Base-by-base conservation (phyloP, 2,113 vertebrate species). In the Ammodytes dubius region DNA sequence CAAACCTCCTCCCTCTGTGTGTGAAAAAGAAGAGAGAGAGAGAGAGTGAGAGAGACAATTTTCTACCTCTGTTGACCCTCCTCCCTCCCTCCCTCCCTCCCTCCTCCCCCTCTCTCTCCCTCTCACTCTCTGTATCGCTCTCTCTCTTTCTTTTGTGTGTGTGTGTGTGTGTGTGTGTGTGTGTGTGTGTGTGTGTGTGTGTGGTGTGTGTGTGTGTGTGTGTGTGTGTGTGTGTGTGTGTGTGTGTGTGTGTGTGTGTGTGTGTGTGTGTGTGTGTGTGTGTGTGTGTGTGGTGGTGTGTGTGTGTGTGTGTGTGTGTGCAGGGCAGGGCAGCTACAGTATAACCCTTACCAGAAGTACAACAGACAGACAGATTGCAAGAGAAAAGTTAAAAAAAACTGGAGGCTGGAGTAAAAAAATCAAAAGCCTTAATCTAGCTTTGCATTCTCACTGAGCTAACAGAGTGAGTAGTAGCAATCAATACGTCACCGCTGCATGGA, bases 401-500 rank as follows among this genome's bases (percentile, higher is more conserved):
- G n/a, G n/a, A n/a, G n/a, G n/a, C n/a, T n/a, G n/a, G n/a, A n/a
- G 19, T 69, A 67, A 60, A 46, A 57, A 65, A 61, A 87, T 70
- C 50, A 69, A 79, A 84, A 58, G 0, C 37, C 10, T 4, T 14
- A 42, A 60, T 73, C 66, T 85, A n/a, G n/a, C n/a, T n/a, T n/a
- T n/a, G 49, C 54, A 40, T 58, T 81, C 54, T 11, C 27, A 58
- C 35, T 56, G 53, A 79, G 15, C 47, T 70, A 27, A 43, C 59
- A 74, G 60, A n/a, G n/a, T 63, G 42, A 75, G 42, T 37, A 12
- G 14, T 63, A 52, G 27, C 81, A 69, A 74, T 27, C 7, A 64
- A 84, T 74, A 64, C 71, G 59, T 50, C 63, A 81, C 66, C 43
- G 71, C 66, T 54, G 66, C 64, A 76, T 58, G 27, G 70, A 84